These are phyloP conservation scores for Notodonta ziczac DNA, from an alignment of 2,888 invertebrate genomes.

Conservation along the genomic window DNA sequence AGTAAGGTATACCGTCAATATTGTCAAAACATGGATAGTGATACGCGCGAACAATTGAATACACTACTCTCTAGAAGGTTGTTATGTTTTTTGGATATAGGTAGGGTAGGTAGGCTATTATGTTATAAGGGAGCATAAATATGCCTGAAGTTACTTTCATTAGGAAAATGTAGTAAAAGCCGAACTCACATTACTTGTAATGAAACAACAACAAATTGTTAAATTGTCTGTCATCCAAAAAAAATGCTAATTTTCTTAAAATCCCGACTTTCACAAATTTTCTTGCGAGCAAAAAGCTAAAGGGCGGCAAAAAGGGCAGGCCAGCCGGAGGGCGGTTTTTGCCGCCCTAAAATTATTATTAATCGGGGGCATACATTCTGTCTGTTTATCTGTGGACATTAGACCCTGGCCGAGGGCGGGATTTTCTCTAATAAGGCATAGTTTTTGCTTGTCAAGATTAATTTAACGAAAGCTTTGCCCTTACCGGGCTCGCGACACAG, in stretches of 20 bases:
- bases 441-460: slow-evolving; percentile 70
- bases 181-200: too few species aligned
- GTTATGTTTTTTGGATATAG: too few species aligned
- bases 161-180: too few species aligned
- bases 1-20: too few species aligned
- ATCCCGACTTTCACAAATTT: slow-evolving; percentile 31
- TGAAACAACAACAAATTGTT: neutral
- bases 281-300: slow-evolving; percentile 38
- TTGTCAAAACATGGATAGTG: too few species aligned
- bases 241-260: slow-evolving; percentile 68
- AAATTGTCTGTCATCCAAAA: slow-evolving; percentile 10
- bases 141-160: too few species aligned
- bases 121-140: too few species aligned
- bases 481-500: slow-evolving; percentile 43
- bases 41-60: too few species aligned
- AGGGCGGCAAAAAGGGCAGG: slow-evolving; percentile 51
- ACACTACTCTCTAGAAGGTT: too few species aligned
- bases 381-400: slow-evolving; percentile 73
- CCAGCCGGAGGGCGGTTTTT: slow-evolving; percentile 58
- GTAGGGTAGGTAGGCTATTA: too few species aligned
- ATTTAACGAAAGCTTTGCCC: slow-evolving; percentile 53
- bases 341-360: slow-evolving; percentile 76
- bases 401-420: slow-evolving; percentile 59
- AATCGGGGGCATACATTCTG: slow-evolving; percentile 74
- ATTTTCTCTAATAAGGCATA: slow-evolving; percentile 73